Base-by-base conservation (phyloP, 2,888 invertebrate species). In the Gordius sp. region DNA sequence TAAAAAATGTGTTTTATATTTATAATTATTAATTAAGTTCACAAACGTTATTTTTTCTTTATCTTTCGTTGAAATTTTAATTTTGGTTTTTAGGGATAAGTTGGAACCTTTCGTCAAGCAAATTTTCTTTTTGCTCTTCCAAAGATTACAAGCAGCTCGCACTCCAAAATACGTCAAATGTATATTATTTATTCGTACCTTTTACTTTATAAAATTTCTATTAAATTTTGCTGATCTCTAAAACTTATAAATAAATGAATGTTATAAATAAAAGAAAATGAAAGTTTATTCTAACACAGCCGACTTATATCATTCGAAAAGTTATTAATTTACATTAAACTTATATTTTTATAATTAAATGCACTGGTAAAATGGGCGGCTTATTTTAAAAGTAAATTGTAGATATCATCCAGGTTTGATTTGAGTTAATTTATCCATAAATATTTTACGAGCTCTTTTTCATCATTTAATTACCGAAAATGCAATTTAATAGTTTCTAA, bases 101-200 rank as follows among this genome's bases (percentile, higher is more conserved):
- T 72, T 89, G 66, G 75, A 77, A 57, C 76, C 76, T 24, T 85
- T 77, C 68, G 75, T 81, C 66, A 82, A 82, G 66, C 84, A 86
- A 70, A 77, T 91, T 59, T 84, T 89, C 68, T 75, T 83, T 16
- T 69, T 91, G 59, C 74, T 93, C n/a, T 91, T 93, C 72, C 84
- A 86, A 71, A 75, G 93, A 58, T 73, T 97, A 28, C 81, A 84
- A 1, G 80, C 81, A 0, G 82, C 83, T 0, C 93, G 89, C 72
- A 97, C 97, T 0, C 81, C 84, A 0, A 93, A 93, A 72, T 93
- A 80, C 70, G 78, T 89, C 41, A 81, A 82, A 66, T 79, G 69
- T 65, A 18, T n/a, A n/a, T n/a, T 18, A n/a, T 20, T n/a, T n/a
- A 47, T 47, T 4, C 4, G 4, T 47, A 47, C 47, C 23, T n/a